These are phyloP conservation scores for Dicaeum eximium DNA, from an alignment of 2,113 vertebrate species.

Conservation along the genomic window DNA sequence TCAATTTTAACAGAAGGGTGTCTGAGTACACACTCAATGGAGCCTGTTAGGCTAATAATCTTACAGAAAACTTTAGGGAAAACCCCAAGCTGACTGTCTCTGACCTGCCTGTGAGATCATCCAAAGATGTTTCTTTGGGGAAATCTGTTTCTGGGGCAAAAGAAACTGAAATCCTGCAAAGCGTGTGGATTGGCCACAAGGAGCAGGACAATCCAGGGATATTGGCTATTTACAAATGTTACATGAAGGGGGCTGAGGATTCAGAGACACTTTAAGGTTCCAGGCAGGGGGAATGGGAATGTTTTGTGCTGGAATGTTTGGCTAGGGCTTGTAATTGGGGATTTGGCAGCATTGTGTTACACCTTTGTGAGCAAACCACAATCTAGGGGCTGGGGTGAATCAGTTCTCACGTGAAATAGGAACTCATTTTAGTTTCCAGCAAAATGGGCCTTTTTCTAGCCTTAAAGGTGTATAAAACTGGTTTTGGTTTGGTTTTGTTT, in stretches of 20 bases:
- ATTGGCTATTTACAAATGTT: not conserved
- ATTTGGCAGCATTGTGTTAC: accelerated
- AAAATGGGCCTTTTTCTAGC: not conserved
- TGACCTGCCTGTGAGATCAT: not conserved
- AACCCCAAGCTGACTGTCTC: not conserved
- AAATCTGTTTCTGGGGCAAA: not conserved
- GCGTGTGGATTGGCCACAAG: not conserved
- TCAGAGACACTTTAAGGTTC: not conserved
- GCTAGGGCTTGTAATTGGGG: not conserved
- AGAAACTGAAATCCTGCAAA: not conserved
- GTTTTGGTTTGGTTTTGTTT: not conserved
- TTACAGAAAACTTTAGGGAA: not conserved
- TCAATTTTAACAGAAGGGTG: not conserved
- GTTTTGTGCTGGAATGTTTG: not conserved
- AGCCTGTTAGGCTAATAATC: not conserved
- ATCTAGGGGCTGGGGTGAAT: not conserved
- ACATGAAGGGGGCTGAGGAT: not conserved
- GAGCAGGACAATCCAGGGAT: not conserved
- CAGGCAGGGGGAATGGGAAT: not conserved
- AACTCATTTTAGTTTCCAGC: not conserved
- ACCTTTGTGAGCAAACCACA: not conserved
- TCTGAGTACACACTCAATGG: not conserved
- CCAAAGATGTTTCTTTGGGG: not conserved
- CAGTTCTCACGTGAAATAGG: not conserved
- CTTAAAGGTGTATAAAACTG: not conserved